phyloP scores from a whole-genome alignment of 2,888 invertebrate species.

The Synanthedon tipuliformis region DNA sequence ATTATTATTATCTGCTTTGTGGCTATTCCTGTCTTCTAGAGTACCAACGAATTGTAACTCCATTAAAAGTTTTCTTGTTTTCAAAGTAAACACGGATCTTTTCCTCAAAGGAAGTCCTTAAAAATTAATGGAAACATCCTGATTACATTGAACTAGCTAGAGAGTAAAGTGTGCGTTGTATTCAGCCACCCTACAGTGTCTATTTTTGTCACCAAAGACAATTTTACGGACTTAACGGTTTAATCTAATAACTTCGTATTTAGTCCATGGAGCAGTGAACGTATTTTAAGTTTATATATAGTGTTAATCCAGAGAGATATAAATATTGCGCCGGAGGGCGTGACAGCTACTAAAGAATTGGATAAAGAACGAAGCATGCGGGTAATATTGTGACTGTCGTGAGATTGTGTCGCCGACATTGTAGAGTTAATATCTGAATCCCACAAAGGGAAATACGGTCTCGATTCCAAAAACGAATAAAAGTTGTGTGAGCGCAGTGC shows the following conservation, averaged over 20 bases:
- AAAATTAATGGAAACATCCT: conserved; percentile 66
- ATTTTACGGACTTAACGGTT: conserved; percentile 32
- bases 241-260: conserved; percentile 30
- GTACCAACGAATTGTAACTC: conserved; percentile 61
- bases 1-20: too few relatives aligned
- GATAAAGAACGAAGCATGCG: conserved; percentile 36
- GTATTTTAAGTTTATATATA: conserved; percentile 26
- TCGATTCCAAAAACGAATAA: conserved; percentile 52
- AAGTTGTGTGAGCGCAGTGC: conserved; percentile 38
- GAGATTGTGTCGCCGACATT: conserved; percentile 29
- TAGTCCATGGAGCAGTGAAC: conserved; percentile 16
- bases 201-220: conserved; percentile 33
- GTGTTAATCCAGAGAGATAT: conserved; percentile 32
- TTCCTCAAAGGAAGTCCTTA: conserved; percentile 62
- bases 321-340: conserved; percentile 28
- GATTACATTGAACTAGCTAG: conserved; percentile 32
- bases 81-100: conserved; percentile 48
- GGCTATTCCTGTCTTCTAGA: too few relatives aligned
- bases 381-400: conserved; percentile 59
- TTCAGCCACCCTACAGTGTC: conserved; percentile 31
- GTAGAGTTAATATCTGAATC: conserved; percentile 53
- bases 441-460: conserved; percentile 46
- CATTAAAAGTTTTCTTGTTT: conserved; percentile 66
- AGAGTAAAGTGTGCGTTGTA: conserved; percentile 32
- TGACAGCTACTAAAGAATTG: conserved; percentile 42